phyloP scores from a whole-genome alignment of 2,888 invertebrate genomes.

The Mythimna pallens region DNA sequence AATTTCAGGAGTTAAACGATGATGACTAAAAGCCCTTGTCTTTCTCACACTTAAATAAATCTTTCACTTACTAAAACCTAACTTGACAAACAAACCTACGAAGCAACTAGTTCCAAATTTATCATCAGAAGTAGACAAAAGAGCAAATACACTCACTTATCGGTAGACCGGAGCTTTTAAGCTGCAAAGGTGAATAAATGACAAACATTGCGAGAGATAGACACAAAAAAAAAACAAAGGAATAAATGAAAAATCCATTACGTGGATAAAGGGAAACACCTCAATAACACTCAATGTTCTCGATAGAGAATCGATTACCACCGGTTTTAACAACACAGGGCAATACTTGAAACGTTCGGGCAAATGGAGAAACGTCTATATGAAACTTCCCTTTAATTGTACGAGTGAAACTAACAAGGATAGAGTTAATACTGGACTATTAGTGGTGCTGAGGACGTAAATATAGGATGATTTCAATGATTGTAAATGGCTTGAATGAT shows the following conservation, averaged over 20 bases:
- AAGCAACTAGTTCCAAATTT: constrained; percentile 38
- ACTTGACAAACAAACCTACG: constrained; percentile 1
- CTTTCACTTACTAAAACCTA: background rate
- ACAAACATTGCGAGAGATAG: constrained; percentile 54
- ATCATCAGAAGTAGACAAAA: constrained; percentile 33
- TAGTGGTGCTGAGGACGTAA: constrained; percentile 34
- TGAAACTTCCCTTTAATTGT: constrained; percentile 58
- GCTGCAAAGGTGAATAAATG: constrained; percentile 49
- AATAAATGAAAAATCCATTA: constrained; percentile 73
- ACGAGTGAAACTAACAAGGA: constrained; percentile 64
- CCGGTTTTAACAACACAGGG: constrained; percentile 67
- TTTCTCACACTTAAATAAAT: background rate
- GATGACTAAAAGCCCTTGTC: background rate
- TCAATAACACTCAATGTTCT: constrained; percentile 69
- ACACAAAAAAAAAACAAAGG: constrained; percentile 63
- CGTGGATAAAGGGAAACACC: constrained; percentile 71
- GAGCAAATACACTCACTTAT: constrained; percentile 51
- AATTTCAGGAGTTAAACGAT: background rate
- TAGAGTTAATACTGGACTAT: constrained; percentile 58
- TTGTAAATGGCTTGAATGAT: background rate
- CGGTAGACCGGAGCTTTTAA: constrained; percentile 37
- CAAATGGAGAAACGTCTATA: constrained; percentile 65
- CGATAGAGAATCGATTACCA: constrained; percentile 70
- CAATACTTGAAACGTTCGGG: constrained; percentile 63
- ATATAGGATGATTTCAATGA: constrained; percentile 4